These are phyloP conservation scores for Ranitomeya imitator DNA, from an alignment of 2,113 vertebrate genomes.

Conservation along the genomic window DNA sequence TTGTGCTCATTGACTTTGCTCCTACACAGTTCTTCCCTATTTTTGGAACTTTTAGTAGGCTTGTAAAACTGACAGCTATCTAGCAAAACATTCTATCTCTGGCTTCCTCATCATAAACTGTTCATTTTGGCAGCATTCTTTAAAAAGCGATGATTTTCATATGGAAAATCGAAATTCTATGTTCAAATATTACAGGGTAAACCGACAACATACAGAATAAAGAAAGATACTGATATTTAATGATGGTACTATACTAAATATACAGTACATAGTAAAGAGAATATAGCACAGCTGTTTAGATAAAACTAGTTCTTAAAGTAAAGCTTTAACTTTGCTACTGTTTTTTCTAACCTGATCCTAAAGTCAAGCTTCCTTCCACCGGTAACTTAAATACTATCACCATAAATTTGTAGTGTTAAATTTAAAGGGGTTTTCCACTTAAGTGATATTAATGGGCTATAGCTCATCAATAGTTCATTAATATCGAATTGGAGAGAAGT, in stretches of 20 bases:
- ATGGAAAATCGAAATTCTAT: background rate
- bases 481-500: too few species aligned
- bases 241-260: background rate
- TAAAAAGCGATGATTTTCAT: background rate
- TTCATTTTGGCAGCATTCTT: background rate
- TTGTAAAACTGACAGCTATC: slow-evolving; percentile 50
- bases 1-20: slow-evolving; percentile 41
- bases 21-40: slow-evolving; percentile 49
- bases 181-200: background rate
- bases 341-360: too few species aligned
- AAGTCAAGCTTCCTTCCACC: too few species aligned
- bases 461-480: too few species aligned
- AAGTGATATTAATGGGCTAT: too few species aligned
- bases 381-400: too few species aligned
- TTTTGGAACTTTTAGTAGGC: slow-evolving; percentile 45
- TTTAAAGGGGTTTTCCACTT: too few species aligned
- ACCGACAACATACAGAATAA: background rate
- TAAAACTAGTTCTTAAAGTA: too few species aligned
- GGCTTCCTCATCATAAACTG: slow-evolving; percentile 18
- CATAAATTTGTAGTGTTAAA: too few species aligned
- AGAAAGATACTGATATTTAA: background rate
- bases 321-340: too few species aligned
- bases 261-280: too few species aligned
- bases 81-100: slow-evolving; percentile 46
- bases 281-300: too few species aligned